Percentiles rank a stretch among this genome's conserved stretches.
Conservation (phyloP, 64 coral and sea anemone genomes). For the Dendrophyllia cribrosa region DNA sequence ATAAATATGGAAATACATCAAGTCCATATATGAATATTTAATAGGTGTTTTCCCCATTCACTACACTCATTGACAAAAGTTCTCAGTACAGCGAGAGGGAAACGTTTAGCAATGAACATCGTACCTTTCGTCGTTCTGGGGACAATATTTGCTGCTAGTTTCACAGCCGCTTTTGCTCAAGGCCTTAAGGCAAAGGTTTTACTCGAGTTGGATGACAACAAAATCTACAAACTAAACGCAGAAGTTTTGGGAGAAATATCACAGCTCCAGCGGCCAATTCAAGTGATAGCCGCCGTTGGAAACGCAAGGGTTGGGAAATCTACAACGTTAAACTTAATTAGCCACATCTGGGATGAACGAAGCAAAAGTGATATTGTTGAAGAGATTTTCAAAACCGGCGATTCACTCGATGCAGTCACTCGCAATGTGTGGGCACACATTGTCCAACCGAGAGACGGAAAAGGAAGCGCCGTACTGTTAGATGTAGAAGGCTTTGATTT, state of each 20-base stretch:
- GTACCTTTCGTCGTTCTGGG: too few species aligned
- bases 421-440: constrained; percentile 60
- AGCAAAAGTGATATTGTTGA: neutral
- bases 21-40: too few species aligned
- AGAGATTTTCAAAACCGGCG: constrained; percentile 66
- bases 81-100: too few species aligned
- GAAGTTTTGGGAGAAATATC: constrained; percentile 51
- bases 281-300: constrained; percentile 66
- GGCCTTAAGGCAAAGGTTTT: neutral
- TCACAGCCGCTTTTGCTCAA: too few species aligned
- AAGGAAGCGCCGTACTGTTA: constrained; percentile 23
- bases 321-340: constrained; percentile 71
- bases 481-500: constrained; percentile 82
- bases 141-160: too few species aligned
- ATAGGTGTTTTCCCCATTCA: too few species aligned
- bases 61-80: too few species aligned
- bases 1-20: too few species aligned
- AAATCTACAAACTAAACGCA: neutral
- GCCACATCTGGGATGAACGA: neutral
- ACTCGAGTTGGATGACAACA: neutral
- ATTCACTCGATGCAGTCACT: constrained; percentile 41
- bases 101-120: too few species aligned
- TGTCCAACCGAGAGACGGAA: neutral
- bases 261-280: constrained; percentile 52
- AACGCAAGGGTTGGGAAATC: constrained; percentile 85